phyloP scores from a whole-genome alignment of 2,888 invertebrate species.

The Aphrophora alni region DNA sequence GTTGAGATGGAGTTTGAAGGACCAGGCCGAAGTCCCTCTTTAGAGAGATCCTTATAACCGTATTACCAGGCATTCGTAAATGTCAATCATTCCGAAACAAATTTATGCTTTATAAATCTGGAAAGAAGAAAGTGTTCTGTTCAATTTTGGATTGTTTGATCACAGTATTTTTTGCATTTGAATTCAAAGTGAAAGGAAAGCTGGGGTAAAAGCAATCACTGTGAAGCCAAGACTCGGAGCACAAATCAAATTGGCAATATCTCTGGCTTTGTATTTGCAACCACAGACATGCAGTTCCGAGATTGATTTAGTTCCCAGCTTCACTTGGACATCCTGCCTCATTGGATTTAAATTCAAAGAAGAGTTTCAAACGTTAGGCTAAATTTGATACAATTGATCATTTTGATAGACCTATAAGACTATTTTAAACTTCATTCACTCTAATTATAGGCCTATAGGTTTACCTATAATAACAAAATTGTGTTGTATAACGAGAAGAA shows the following conservation, averaged over 20 bases:
- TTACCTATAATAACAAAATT: no score
- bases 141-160: not conserved
- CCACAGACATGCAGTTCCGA: not conserved
- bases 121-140: not conserved
- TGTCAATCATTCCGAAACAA: not conserved
- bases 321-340: not conserved
- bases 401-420: no score
- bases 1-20: not conserved
- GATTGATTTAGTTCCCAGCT: not conserved
- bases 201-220: not conserved
- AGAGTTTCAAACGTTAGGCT: no score
- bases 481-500: no score
- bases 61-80: not conserved
- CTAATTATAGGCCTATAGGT: no score
- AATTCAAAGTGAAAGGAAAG: not conserved
- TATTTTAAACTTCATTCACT: no score
- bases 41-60: not conserved
- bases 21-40: not conserved
- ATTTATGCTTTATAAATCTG: not conserved
- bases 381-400: no score
- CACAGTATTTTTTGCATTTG: not conserved
- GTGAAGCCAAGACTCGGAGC: not conserved
- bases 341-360: no score
- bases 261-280: not conserved
- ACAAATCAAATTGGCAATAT: not conserved